Conservation (phyloP, 2,888 invertebrate species). For the Geophilus truncorum region DNA sequence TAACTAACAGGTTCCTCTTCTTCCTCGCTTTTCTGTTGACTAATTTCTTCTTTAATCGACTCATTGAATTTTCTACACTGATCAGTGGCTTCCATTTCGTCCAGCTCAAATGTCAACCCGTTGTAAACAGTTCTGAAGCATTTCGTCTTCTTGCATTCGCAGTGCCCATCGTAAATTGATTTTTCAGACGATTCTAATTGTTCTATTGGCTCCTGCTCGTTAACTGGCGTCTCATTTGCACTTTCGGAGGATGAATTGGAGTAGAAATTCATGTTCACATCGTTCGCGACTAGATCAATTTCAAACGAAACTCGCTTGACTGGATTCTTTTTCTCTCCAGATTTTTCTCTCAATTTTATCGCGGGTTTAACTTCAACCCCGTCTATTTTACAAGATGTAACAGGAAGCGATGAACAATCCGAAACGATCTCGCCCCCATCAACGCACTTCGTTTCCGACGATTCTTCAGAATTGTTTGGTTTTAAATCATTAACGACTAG, state of each 20-base stretch:
- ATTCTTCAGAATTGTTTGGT: background rate
- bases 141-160: background rate
- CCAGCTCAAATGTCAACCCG: background rate
- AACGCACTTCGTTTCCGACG: background rate
- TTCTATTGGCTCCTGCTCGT: background rate
- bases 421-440: background rate
- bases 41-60: constrained; percentile 11
- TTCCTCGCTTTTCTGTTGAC: background rate
- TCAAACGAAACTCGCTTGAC: constrained; percentile 37
- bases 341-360: constrained; percentile 28
- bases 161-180: background rate
- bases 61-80: background rate
- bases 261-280: constrained; percentile 13
- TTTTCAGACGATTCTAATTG: background rate
- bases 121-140: background rate
- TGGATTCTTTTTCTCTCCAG: constrained; percentile 11
- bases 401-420: background rate
- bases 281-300: constrained; percentile 32
- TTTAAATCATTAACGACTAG: no score
- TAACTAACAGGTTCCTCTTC: background rate
- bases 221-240: background rate
- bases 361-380: background rate
- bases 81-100: background rate
- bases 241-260: background rate
- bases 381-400: background rate